A percentile compares a stretch with the other conserved stretches of the same genome.
Conservation (phyloP, 2,113 vertebrate species). For the western clawed frog (Xenopus tropicalis) region DNA sequence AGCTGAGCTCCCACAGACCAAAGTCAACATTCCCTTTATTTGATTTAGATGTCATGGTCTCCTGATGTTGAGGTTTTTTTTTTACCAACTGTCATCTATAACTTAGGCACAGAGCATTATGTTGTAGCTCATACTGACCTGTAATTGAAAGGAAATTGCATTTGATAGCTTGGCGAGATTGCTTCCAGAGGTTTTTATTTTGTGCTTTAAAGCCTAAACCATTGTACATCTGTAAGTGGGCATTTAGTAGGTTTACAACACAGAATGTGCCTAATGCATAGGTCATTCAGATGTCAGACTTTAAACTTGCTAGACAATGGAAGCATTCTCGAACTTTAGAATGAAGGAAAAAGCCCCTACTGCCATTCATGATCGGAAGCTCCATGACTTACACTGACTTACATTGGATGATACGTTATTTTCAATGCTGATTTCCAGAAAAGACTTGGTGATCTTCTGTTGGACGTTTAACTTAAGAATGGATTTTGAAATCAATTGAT, state of each 20-base stretch:
- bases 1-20: neutral
- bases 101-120: neutral
- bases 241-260: neutral
- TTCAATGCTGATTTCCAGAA: no score
- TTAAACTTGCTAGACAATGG: no score
- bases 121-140: neutral
- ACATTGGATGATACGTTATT: no score
- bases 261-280: neutral
- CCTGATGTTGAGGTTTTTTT: neutral
- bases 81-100: neutral
- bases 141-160: constrained; percentile 6
- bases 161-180: neutral
- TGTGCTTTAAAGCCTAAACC: neutral
- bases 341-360: no score
- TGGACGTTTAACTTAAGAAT: no score
- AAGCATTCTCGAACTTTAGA: no score
- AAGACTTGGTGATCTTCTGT: no score
- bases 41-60: neutral
- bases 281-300: no score
- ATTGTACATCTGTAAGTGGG: neutral
- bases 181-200: neutral
- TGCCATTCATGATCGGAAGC: no score
- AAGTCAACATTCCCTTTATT: neutral
- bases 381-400: no score
- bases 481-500: no score